Conservation (phyloP, 2,797 vertebrate genomes). For the Aldrovandia affinis region DNA sequence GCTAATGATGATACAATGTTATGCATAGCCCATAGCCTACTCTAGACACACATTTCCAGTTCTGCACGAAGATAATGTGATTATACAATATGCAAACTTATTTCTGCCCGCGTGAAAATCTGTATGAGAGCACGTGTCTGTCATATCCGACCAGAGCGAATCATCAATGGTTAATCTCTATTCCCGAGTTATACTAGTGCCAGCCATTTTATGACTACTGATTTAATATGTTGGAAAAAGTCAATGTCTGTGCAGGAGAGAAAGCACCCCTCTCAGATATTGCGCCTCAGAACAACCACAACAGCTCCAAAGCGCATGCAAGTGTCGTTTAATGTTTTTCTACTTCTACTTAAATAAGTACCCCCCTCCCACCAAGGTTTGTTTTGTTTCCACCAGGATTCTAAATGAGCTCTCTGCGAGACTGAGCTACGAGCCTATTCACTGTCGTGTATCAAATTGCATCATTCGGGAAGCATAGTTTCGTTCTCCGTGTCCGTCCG, state of each 20-base stretch:
- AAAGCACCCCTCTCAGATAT: background rate
- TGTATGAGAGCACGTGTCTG: background rate
- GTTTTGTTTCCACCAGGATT: constrained; percentile 7
- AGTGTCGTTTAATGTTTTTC: background rate
- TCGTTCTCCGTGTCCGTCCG: background rate
- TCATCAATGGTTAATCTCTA: background rate
- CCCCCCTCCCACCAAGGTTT: background rate
- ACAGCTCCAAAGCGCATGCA: background rate
- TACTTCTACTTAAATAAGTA: background rate
- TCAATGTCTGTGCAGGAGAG: background rate
- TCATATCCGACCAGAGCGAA: background rate
- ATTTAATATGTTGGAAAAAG: background rate
- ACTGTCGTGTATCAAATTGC: background rate
- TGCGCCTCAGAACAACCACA: background rate
- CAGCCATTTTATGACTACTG: background rate
- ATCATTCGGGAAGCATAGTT: background rate
- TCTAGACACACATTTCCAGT: background rate
- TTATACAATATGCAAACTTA: background rate
- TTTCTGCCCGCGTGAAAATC: background rate
- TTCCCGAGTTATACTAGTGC: background rate
- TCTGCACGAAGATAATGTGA: background rate
- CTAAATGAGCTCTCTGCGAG: background rate
- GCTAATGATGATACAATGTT: background rate
- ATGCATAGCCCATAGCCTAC: background rate
- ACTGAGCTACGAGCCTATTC: background rate